Evolutionary conservation across 2,888 invertebrate genomes (phyloP), one percentile per base, ranked within the genome.

Genomic region (Synanthedon andrenaeformis): DNA sequence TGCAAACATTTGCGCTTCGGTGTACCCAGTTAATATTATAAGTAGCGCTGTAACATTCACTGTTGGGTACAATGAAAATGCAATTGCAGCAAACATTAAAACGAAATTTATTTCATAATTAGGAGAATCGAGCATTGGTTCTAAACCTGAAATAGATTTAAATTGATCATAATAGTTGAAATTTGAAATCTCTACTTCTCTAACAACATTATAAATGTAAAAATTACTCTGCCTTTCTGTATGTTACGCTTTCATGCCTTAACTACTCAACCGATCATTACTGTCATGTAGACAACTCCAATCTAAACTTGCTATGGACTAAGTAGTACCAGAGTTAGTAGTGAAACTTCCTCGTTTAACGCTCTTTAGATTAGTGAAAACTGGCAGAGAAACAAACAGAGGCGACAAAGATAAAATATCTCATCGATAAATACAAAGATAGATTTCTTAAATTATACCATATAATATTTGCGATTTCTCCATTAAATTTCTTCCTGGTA

Each of bases 1-100:
- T 2, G 76, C 67, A 0, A 72, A 55, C 62, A 79, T 73, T 56
- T 78, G 76, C 0, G 77, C 72, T 58, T 80, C 79, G 0, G 66
- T 69, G 55, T 77, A 79, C 0, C 78, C 81, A 6, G 62, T 58
- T 1, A 71, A 56, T 42, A 75, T 58, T 3, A 79, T 70, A 3
- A 77, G 59, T 14, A 77, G 68, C 0, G 63, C 67, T 1, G 71
- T 69, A 4, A 75, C 63, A 54, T 65, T 74, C 1, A 71, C 67
- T 0, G 72, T 62, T 0, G 65, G 52, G 52, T 67, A 75, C n/a
- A 66, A 65, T 0, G 67, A 63, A 42, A 71, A 69, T 5, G 59
- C 55, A 0, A 70, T 60, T 2, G 61, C 61, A 0, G 62, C 42
- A 1, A 54, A 53, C 45, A 59, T 58, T 1, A 70, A 3, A 1